phyloP scores from a whole-genome alignment of 2,113 vertebrate genomes.

The Ptilorrhoa leucosticta region DNA sequence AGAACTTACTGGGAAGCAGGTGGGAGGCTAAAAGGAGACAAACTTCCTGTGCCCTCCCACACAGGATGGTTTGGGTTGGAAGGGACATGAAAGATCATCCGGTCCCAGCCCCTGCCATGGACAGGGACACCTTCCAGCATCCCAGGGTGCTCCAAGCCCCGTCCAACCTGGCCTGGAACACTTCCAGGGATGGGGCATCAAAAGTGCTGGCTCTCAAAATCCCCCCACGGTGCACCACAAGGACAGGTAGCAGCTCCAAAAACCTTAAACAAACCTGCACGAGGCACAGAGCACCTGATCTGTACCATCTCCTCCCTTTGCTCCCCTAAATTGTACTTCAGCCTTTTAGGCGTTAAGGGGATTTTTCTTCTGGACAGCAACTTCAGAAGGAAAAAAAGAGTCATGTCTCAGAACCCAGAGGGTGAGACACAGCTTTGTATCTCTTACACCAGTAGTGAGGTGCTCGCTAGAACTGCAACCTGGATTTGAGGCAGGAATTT shows the following conservation, averaged over 20 bases:
- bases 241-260: too few relatives aligned
- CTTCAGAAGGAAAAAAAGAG: not conserved
- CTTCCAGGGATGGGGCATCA: not conserved
- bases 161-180: not conserved
- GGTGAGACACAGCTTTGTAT: not conserved
- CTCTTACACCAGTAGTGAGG: not conserved
- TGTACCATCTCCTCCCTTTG: not conserved
- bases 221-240: accelerated
- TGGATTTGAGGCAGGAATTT: not conserved
- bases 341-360: not conserved
- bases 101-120: not conserved
- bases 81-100: not conserved
- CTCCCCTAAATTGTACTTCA: not conserved
- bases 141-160: not conserved
- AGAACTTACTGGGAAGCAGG: not conserved
- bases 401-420: not conserved
- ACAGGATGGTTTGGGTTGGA: too few relatives aligned
- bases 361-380: not conserved
- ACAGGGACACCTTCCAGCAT: not conserved
- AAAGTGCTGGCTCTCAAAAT: not conserved
- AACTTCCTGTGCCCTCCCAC: not conserved
- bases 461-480: not conserved
- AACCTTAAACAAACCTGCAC: not conserved
- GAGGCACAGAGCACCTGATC: not conserved
- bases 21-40: not conserved